Evolutionary conservation across 2,113 vertebrate genomes (phyloP).

Genomic region (Perccottus glenii): DNA sequence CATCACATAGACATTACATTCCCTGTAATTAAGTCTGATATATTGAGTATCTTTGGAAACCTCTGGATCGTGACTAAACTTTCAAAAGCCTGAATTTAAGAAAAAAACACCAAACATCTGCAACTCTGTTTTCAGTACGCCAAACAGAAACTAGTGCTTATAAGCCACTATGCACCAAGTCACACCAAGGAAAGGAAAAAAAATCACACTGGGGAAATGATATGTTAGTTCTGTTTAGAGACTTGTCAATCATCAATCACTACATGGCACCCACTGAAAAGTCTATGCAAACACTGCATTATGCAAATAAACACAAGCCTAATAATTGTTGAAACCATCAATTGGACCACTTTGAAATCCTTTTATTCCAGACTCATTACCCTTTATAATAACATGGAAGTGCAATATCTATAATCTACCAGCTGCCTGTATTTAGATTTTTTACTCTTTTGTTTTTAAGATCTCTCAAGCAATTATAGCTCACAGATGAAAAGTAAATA

Average conservation of each 20-base stretch:
- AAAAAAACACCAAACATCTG: slow-evolving; percentile 14
- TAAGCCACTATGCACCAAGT: slow-evolving; percentile 1
- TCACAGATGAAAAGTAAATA: no score
- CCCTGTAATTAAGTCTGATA: slow-evolving; percentile 47
- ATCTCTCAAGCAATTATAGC: no score
- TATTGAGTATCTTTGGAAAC: slow-evolving; percentile 48
- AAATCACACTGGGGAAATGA: slow-evolving; percentile 1
- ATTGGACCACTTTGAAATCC: not conserved
- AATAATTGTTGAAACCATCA: not conserved
- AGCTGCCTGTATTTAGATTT: no score
- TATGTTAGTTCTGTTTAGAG: not conserved
- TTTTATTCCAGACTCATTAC: not conserved
- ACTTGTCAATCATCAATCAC: slow-evolving; percentile 1
- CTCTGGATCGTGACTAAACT: slow-evolving; percentile 32
- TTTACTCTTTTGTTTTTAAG: no score
- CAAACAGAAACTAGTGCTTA: not conserved
- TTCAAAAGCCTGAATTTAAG: slow-evolving; percentile 14
- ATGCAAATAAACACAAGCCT: not conserved
- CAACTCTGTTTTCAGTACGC: slow-evolving; percentile 1
- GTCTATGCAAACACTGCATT: not conserved
- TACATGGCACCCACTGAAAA: not conserved
- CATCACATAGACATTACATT: slow-evolving; percentile 38
- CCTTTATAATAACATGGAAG: no score
- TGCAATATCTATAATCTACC: no score
- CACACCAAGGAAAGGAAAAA: not conserved